These are phyloP conservation scores for Zaprionus camerounensis DNA, from an alignment of 1,140 invertebrate species.

Conservation along the genomic window DNA sequence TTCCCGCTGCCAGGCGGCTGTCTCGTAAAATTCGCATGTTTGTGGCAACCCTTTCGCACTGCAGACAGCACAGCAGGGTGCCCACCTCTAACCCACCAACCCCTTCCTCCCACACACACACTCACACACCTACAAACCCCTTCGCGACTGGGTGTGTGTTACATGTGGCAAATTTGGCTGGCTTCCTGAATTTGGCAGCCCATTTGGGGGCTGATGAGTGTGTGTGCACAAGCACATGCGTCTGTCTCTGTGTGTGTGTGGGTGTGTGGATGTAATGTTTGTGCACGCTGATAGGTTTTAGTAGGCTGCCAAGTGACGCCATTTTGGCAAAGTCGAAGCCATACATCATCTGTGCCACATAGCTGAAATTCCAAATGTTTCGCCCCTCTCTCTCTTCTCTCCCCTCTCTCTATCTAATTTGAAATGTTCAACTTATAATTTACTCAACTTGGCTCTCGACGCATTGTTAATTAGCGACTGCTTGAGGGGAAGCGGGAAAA, in stretches of 20 bases:
- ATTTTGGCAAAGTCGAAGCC: constrained; percentile 39
- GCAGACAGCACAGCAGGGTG: constrained; percentile 7
- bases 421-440: constrained; percentile 14
- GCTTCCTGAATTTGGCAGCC: constrained; percentile 55
- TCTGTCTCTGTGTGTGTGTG: constrained; percentile 8
- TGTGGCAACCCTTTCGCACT: constrained; percentile 65
- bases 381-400: background rate
- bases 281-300: constrained; percentile 27
- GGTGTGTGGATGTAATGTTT: background rate
- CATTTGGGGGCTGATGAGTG: constrained; percentile 20
- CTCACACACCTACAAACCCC: background rate
- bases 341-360: constrained; percentile 34
- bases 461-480: constrained; percentile 50
- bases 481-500: background rate
- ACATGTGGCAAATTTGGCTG: constrained; percentile 65
- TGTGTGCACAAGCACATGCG: background rate
- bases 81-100: background rate
- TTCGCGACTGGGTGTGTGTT: constrained; percentile 38
- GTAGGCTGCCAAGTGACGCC: constrained; percentile 38
- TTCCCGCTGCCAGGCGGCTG: constrained; percentile 36
- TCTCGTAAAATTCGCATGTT: constrained; percentile 69
- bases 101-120: background rate
- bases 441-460: constrained; percentile 20
- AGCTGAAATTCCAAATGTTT: constrained; percentile 18
- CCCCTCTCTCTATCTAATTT: background rate